Percentiles rank a stretch among this genome's conserved stretches.
Conservation (phyloP, 2,888 invertebrate species). For the Cantharis rufa region DNA sequence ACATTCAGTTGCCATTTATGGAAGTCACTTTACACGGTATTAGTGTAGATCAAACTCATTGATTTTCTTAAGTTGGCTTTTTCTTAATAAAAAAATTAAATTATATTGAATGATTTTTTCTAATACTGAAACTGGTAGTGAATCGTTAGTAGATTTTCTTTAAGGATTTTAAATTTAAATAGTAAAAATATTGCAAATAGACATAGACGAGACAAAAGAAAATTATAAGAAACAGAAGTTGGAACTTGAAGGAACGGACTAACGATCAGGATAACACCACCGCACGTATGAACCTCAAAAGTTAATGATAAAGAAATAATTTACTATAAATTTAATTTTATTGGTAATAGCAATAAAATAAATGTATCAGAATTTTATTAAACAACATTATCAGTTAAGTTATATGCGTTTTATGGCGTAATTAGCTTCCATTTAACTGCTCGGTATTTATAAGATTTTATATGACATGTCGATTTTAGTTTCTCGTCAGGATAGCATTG, state of each 20-base stretch:
- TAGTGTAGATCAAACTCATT: slow-evolving; percentile 3
- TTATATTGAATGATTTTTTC: neutral
- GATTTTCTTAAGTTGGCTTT: neutral
- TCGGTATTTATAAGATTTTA: neutral
- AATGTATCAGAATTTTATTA: neutral
- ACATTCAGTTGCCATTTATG: slow-evolving; percentile 11
- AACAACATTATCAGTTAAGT: neutral
- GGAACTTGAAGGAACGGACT: too few species aligned
- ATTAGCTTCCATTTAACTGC: neutral
- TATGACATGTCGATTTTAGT: neutral
- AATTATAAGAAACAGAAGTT: neutral
- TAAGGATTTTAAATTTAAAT: neutral
- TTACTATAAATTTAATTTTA: neutral
- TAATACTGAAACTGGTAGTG: neutral
- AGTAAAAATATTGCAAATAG: neutral
- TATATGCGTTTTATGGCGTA: neutral
- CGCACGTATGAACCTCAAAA: neutral
- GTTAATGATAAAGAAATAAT: neutral
- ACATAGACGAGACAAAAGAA: neutral
- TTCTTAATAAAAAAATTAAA: neutral
- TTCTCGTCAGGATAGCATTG: neutral
- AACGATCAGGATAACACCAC: neutral
- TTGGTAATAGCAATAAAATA: neutral
- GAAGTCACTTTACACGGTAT: slow-evolving; percentile 1
- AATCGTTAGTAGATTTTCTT: neutral